Conservation (phyloP, 2,797 vertebrate species). For the Vultur gryphus region DNA sequence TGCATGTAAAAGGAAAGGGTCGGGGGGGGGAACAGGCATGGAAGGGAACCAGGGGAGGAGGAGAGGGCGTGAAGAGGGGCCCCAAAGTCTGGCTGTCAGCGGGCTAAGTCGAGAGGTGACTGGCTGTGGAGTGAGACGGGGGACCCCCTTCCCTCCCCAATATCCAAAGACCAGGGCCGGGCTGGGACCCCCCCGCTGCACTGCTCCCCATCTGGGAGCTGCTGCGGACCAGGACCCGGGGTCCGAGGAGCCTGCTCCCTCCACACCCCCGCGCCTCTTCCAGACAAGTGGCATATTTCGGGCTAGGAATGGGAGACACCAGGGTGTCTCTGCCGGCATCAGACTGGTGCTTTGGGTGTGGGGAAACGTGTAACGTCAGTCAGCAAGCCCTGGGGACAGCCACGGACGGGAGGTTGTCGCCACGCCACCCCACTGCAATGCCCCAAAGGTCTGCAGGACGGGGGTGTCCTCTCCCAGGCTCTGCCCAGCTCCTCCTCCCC, state of each 20-base stretch:
- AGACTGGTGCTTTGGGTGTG: no score
- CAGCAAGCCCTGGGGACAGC: background rate
- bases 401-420: background rate
- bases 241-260: background rate
- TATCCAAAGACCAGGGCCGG: background rate
- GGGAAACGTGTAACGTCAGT: accelerated
- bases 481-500: background rate
- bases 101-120: background rate
- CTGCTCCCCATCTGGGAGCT: no score
- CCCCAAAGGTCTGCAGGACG: background rate
- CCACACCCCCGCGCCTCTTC: accelerated
- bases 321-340: background rate
- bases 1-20: background rate
- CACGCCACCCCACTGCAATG: background rate
- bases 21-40: accelerated
- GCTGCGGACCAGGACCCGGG: accelerated
- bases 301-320: background rate
- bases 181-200: background rate
- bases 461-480: background rate
- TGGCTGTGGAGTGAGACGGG: accelerated
- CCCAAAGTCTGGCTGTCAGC: no score
- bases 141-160: background rate
- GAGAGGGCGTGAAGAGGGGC: background rate
- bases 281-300: background rate
- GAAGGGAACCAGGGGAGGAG: background rate